Percentiles rank a stretch among this genome's conserved stretches.
Conservation (phyloP, 2,888 invertebrate species). For the Meloe dianella region DNA sequence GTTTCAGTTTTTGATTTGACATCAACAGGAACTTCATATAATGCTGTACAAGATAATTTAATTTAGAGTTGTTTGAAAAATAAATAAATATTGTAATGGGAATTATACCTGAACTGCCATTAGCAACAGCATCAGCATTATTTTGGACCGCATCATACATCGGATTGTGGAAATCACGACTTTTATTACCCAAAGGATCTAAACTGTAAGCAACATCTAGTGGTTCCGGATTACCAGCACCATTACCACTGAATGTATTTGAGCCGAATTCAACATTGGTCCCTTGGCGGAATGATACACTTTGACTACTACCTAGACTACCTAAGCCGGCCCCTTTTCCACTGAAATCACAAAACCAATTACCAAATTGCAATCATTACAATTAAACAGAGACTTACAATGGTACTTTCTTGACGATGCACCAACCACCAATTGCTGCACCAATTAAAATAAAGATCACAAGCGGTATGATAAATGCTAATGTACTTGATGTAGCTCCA, state of each 20-base stretch:
- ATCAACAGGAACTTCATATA: slow-evolving; percentile 84
- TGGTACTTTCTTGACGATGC: slow-evolving; percentile 80
- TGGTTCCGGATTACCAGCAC: slow-evolving; percentile 63
- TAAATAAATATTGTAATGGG: slow-evolving; percentile 11
- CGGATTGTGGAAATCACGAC: slow-evolving; percentile 95
- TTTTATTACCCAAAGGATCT: slow-evolving; percentile 78
- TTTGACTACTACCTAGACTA: slow-evolving; percentile 83
- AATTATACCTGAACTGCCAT: slow-evolving; percentile 64
- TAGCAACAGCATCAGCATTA: slow-evolving; percentile 65
- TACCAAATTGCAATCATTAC: slow-evolving; percentile 10
- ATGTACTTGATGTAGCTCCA: slow-evolving; percentile 65
- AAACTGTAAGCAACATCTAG: slow-evolving; percentile 80
- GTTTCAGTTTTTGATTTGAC: slow-evolving; percentile 67
- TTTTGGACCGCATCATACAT: slow-evolving; percentile 93
- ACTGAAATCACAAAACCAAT: slow-evolving; percentile 59
- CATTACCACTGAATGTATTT: slow-evolving; percentile 65
- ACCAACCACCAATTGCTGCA: slow-evolving; percentile 78
- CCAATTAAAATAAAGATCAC: slow-evolving; percentile 78
- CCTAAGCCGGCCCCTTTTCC: slow-evolving; percentile 82
- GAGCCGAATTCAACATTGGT: slow-evolving; percentile 89
- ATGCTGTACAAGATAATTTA: slow-evolving; percentile 60
- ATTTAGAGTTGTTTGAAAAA: no score
- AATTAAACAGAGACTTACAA: slow-evolving; percentile 78
- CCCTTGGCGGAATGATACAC: slow-evolving; percentile 91
- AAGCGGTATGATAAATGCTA: slow-evolving; percentile 82